Conservation (phyloP, 2,888 invertebrate species). For the Trichacis sp. region DNA sequence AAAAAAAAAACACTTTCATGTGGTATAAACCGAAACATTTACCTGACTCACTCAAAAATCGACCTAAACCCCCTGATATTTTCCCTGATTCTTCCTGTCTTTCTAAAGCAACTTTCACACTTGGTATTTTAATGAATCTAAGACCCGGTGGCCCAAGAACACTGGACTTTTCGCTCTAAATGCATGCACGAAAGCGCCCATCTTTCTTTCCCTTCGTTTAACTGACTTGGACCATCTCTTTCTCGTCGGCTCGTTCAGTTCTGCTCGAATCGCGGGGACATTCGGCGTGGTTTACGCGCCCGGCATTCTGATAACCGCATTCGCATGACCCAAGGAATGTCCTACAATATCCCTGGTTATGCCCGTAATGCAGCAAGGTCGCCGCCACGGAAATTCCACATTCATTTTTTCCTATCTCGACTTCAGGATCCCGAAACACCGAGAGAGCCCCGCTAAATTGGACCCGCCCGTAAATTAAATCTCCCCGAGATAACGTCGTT, state of each 20-base stretch:
- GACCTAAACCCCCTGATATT: no score
- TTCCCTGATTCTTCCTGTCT: no score
- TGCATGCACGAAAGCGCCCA: no score
- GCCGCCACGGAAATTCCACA: conserved; percentile 42
- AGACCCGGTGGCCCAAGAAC: no score
- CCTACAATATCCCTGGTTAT: conserved; percentile 46
- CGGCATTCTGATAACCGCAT: conserved; percentile 67
- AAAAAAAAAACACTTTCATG: no score
- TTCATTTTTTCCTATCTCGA: conserved; percentile 33
- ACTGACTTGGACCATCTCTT: conserved; percentile 37
- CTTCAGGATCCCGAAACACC: conserved; percentile 8
- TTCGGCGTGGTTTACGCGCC: conserved; percentile 67
- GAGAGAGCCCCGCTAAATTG: neutral
- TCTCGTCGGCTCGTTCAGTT: conserved; percentile 44
- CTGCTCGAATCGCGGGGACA: conserved; percentile 56
- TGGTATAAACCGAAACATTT: no score
- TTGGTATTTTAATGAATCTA: no score
- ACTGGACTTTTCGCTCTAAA: no score
- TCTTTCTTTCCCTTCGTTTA: conserved; percentile 42
- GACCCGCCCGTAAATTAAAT: neutral
- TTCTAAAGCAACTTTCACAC: no score
- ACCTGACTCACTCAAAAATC: no score
- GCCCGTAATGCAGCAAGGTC: conserved; percentile 41
- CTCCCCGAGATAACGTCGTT: neutral
- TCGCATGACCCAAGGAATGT: conserved; percentile 65